Conservation (phyloP, 2,113 vertebrate genomes). For the Nothoprocta pentlandii region DNA sequence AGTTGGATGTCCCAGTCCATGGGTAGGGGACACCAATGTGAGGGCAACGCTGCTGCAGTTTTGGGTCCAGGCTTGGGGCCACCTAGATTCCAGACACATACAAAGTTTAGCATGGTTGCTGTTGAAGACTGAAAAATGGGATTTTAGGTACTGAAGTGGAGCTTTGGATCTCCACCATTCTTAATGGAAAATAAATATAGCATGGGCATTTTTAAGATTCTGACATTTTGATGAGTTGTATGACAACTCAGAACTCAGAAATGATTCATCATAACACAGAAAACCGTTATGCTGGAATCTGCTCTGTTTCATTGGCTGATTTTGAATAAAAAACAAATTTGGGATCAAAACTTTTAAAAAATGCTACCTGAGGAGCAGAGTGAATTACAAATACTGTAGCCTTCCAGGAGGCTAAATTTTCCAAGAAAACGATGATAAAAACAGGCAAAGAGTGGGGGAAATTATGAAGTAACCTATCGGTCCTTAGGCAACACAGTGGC, state of each 20-base stretch:
- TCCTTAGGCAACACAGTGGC: slow-evolving; percentile 43
- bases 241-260: slow-evolving; percentile 22
- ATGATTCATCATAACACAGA: slow-evolving; percentile 68
- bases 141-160: not conserved
- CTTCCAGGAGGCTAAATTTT: slow-evolving; percentile 38
- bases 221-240: slow-evolving; percentile 52
- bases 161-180: not conserved
- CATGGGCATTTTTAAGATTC: slow-evolving; percentile 22
- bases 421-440: slow-evolving; percentile 61
- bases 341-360: slow-evolving; percentile 38
- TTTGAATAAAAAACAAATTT: slow-evolving; percentile 43
- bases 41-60: not conserved
- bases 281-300: slow-evolving; percentile 69
- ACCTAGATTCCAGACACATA: not conserved
- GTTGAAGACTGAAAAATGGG: not conserved
- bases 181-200: slow-evolving; percentile 7
- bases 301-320: slow-evolving; percentile 38
- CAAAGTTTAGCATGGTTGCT: not conserved
- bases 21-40: rapidly evolving
- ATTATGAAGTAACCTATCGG: slow-evolving; percentile 70
- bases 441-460: slow-evolving; percentile 48
- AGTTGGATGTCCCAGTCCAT: rapidly evolving
- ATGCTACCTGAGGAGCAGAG: not conserved
- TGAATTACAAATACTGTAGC: not conserved
- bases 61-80: not conserved